Evolutionary conservation across 37 sponge, comb jelly and placozoan species (phyloP), one percentile per base, ranked within the genome.

Genomic region (Chondrilla cf. caribensis): DNA sequence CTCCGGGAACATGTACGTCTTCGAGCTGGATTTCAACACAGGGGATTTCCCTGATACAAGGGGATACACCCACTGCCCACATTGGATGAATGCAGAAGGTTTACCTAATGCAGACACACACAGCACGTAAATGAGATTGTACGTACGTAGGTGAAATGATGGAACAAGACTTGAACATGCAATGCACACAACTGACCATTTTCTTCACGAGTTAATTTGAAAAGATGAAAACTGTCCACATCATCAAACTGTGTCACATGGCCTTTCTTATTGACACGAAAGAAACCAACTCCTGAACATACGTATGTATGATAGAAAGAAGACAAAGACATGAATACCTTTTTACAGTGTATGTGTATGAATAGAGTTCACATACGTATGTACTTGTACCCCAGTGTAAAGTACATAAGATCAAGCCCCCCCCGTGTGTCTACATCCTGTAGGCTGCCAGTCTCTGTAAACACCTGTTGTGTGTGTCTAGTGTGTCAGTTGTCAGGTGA

Each of bases 11-110:
- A 88, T 87, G 79, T 92, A 92, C 21, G 82, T 72, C 22, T 43
- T 78, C 31, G 33, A 31, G 9, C 79, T 79, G 26, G 86, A 54
- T 71, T 88, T 82, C 26, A 92, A 60, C 18, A 92, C 81, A 35
- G 92, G 92, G 55, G 89, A 85, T 35, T 82, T 71, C 68, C 89
- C 89, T 38, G 89, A 81, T 3, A 85, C 38, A 68, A 92, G 89
- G 15, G 92, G 92, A 71, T 88, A 92, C 5, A 92, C 65, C 60
- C 87, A 92, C 65, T 81, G 71, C 21, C 86, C 89, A 78, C 89
- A 88, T 60, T 92, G 92, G 29, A 92, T 66, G 78, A 92, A 92
- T n/a, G 92, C 92, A 41, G 89, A 84, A 17, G 92, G 92, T 40
- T 91, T 85, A 19, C 92, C 92, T 83, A 24, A 1, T 31, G 38